Evolutionary conservation across 2,888 invertebrate genomes (phyloP), one percentile per base, ranked within the genome.

Genomic region (Apeira syringaria): DNA sequence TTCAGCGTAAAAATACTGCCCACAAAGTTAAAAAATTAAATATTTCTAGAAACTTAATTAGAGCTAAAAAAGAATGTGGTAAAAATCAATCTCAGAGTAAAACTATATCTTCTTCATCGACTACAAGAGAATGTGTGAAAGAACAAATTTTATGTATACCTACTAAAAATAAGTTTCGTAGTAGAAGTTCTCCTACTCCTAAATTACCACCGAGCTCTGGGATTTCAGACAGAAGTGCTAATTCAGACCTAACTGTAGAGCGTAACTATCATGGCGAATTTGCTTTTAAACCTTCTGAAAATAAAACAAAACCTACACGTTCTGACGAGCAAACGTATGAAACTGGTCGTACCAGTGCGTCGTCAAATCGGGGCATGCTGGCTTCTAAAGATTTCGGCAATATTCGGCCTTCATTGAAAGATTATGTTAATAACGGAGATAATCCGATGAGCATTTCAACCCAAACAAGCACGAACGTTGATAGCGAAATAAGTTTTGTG

Each of bases 11-110:
- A 50, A 83, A 70, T 49, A 60, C 66, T 8, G 50, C 78, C 5
- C 87, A 87, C 47, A 89, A 86, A 74, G 74, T 89, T 0, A 89
- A 88, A 60, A 84, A 83, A 1, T 61, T 87, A 24, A 87, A 88
- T 60, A 79, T 88, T 57, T 81, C 87, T 1, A 85, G 70, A 59
- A 61, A 72, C 28, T 47, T 84, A 26, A 41, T 66, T 10, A 64
- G 61, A 53, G 41, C 50, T 1, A 49, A 43, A 34, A 67, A 48
- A n/a, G 48, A 37, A 18, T 8, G 28, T 18, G 47, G 38, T 5
- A 24, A 10, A 0, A 47, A 39, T 27, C 25, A 12, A 12, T 5
- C 22, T 12, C 29, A 47, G 29, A 32, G 18, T 10, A 57, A 57
- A 24, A 28, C 34, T 4, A 40, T 36, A 12, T 61, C 62, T 5